Evolutionary conservation across 2,113 vertebrate species (phyloP), one percentile per base, ranked within the genome.

Genomic region (Piprites chloris): DNA sequence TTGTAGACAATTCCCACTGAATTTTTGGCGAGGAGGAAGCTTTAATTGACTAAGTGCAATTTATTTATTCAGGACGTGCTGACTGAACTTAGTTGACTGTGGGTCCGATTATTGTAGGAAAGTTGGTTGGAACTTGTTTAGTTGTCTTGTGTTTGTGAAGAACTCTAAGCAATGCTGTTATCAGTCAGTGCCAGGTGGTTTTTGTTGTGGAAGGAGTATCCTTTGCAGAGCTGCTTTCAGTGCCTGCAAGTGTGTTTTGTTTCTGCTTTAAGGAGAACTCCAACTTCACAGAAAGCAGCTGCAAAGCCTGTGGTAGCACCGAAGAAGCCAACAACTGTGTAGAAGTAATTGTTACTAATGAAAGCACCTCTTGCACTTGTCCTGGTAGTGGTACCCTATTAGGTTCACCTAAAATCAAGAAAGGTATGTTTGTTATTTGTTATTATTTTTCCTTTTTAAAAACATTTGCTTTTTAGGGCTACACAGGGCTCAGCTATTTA

Each of bases 331-430:
- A 95, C 33, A 95, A 84, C 66, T 98, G 98, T 71, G 98, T 98
- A 91, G 98, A 99, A 96, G 98, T 98, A 58, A 97, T 98, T 28
- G 98, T 98, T 55, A 97, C 98, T 91, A 98, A 97, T n/a, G 98
- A 98, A 91, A 98, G 85, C 90, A 97, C 98, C 55, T 98, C 99
- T 27, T 99, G 98, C 96, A 99, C 96, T 89, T 99, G 99, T 97
- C 97, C 98, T 61, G 97, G 98, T 59, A 96, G 97, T 80, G 97
- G 97, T 94, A 98, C 96, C 94, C 92, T 99, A 69, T 97, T 98
- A 97, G 97, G 97, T 66, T 99, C 98, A n/a, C 98, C 98, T 77
- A 98, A 98, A 98, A 98, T 98, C 82, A 99, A 99, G 97, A 99
- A 98, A 98, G 99, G 99, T 99, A 97, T 8, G 94, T 95, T 42